phyloP scores from a whole-genome alignment of 2,113 vertebrate genomes.

The Cephalopterus ornatus region DNA sequence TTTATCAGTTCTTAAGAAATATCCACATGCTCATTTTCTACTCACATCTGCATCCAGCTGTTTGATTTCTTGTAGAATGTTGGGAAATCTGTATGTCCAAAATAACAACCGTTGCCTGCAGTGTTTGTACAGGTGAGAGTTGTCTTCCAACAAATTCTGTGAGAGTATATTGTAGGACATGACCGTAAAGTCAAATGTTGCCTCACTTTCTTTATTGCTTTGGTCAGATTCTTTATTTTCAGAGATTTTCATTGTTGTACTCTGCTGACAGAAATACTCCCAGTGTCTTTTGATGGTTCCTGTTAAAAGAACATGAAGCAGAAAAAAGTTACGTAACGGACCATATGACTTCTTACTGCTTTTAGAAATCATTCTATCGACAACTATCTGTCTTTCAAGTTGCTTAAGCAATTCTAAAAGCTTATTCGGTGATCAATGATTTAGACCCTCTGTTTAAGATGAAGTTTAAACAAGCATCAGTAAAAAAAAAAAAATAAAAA shows the following conservation, averaged over 20 bases:
- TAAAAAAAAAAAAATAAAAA: background rate
- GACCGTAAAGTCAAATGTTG: constrained; percentile 88
- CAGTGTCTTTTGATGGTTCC: constrained; percentile 81
- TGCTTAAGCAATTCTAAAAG: background rate
- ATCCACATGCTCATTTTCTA: background rate
- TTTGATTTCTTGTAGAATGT: constrained; percentile 87
- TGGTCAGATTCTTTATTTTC: constrained; percentile 38
- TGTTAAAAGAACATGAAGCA: constrained; percentile 60
- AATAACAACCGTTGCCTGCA: constrained; percentile 78
- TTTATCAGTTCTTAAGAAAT: background rate
- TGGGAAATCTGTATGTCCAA: constrained; percentile 87
- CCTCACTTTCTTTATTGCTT: constrained; percentile 25
- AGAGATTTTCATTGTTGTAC: constrained; percentile 24
- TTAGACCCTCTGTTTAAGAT: background rate
- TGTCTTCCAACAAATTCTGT: constrained; percentile 89
- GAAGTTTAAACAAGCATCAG: background rate
- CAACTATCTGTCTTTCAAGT: background rate
- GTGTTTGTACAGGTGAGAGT: constrained; percentile 88
- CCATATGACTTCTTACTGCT: background rate
- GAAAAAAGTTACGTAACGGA: background rate
- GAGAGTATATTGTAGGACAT: constrained; percentile 98
- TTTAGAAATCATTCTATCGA: background rate
- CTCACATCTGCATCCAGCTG: constrained; percentile 90
- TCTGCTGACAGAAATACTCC: constrained; percentile 77
- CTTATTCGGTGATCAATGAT: background rate